Evolutionary conservation across 2,888 invertebrate genomes (phyloP), one percentile per base, ranked within the genome.

Genomic region (Criorhina ranunculi): DNA sequence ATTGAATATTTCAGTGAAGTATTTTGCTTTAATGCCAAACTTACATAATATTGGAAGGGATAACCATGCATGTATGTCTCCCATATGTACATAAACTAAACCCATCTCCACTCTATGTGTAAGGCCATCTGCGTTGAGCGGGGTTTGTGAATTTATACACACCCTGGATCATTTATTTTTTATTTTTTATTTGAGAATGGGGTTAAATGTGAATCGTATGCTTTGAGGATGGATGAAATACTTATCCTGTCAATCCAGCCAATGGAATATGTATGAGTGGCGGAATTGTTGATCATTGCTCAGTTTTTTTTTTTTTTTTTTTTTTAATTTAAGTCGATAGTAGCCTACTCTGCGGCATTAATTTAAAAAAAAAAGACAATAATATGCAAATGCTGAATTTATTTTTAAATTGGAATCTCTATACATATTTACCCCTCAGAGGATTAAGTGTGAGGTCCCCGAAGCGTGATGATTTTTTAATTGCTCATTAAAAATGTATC

Each of bases 321-420:
- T 19, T 12, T 62, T 44, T 29, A 60, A n/a, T 60, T 76, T 35
- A 19, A 60, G 51, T 76, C 24, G 19, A 59, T 40, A 12, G 57
- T 24, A 1, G 24, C 1, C 24, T 24, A 4, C 24, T 24, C 24
- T 24, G 17, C 24, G 19, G 33, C 5, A 59, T 79, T 53, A 60
- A 66, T 72, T 64, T 78, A 15, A 57, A 66, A 51, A 66, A 51
- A 66, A 59, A 42, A 53, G 49, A 46, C 59, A 66, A 66, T 66
- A 73, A 66, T 79, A 79, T 79, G 72, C 33, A 79, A 66, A 79
- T 73, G 31, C 64, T 40, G 73, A 72, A 79, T 66, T 72, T 67
- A 60, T 72, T 73, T 79, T 79, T 66, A 51, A 33, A 67, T 59
- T 59, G 24, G 24, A 24, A 24, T n/a, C 8, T 8, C 17, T 53